Percentiles rank a stretch among this genome's conserved stretches.
phyloP scores from a whole-genome alignment of 1,140 invertebrate species.

The Drosophila prosaltans region DNA sequence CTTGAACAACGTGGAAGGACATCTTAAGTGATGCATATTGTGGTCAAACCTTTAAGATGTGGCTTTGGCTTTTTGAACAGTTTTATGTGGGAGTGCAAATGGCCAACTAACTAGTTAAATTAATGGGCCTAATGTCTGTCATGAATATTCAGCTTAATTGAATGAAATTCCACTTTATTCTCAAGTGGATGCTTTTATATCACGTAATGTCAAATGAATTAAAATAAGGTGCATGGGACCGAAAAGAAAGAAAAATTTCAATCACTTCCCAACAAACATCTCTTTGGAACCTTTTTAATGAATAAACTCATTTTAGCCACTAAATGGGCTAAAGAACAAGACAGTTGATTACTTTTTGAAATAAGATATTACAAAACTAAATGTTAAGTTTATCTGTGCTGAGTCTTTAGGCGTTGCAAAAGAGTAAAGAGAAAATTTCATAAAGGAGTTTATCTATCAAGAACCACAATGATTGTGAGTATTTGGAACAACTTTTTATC shows the following conservation, averaged over 20 bases:
- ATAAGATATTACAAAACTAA: too few species aligned
- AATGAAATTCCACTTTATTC: conserved; percentile 6
- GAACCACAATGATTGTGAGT: too few species aligned
- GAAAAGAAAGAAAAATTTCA: background rate
- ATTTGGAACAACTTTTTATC: too few species aligned
- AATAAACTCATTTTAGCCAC: too few species aligned
- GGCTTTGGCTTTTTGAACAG: background rate
- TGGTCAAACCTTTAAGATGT: conserved; percentile 7
- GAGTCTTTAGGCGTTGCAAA: too few species aligned
- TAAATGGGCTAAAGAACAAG: too few species aligned
- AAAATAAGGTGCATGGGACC: background rate
- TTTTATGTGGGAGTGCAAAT: background rate
- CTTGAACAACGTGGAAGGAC: background rate
- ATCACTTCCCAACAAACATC: too few species aligned
- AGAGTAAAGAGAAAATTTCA: too few species aligned
- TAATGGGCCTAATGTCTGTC: background rate
- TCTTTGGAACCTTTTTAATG: too few species aligned
- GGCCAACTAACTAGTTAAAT: conserved; percentile 10
- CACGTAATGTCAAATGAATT: background rate
- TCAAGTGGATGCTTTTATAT: conserved; percentile 3
- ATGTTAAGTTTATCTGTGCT: too few species aligned
- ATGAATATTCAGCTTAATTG: conserved; percentile 1
- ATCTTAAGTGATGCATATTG: conserved; percentile 5
- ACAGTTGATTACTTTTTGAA: too few species aligned
- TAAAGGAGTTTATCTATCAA: too few species aligned